These are phyloP conservation scores for Drosophila stalkeri DNA, from an alignment of 2,888 invertebrate species.

Conservation along the genomic window DNA sequence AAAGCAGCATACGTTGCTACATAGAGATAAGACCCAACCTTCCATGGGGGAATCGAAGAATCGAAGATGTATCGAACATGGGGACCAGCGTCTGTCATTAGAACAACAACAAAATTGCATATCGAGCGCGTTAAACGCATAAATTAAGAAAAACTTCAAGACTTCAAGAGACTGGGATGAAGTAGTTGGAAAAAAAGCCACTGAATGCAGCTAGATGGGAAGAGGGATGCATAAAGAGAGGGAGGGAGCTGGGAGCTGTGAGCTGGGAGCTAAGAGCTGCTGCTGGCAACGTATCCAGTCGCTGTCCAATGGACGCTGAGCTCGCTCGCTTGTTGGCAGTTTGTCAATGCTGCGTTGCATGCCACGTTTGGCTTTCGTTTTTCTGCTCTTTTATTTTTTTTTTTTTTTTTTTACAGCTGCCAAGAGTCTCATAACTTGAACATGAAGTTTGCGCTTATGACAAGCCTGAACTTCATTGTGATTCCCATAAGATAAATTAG, in stretches of 20 bases:
- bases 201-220: conserved; percentile 57
- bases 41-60: conserved; percentile 29
- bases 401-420: conserved; percentile 5
- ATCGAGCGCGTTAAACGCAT: conserved; percentile 71
- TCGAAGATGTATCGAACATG: conserved; percentile 30
- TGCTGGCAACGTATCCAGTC: conserved; percentile 5
- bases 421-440: conserved; percentile 9
- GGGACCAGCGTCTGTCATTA: conserved; percentile 58
- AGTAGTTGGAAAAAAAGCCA: conserved; percentile 47
- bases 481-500: not conserved
- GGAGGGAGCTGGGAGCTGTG: not conserved
- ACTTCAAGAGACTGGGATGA: conserved; percentile 26
- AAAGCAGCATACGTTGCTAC: conserved; percentile 29
- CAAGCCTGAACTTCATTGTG: not conserved
- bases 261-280: not conserved
- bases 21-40: conserved; percentile 20
- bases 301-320: conserved; percentile 40
- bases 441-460: conserved; percentile 1
- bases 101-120: conserved; percentile 73
- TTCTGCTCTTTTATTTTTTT: not conserved
- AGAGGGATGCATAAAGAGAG: not conserved
- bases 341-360: conserved; percentile 56
- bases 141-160: conserved; percentile 67
- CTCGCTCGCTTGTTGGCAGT: conserved; percentile 32
- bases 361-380: conserved; percentile 39